Conservation (phyloP, 2,888 invertebrate species). For the Rhamphomyia laevipes region DNA sequence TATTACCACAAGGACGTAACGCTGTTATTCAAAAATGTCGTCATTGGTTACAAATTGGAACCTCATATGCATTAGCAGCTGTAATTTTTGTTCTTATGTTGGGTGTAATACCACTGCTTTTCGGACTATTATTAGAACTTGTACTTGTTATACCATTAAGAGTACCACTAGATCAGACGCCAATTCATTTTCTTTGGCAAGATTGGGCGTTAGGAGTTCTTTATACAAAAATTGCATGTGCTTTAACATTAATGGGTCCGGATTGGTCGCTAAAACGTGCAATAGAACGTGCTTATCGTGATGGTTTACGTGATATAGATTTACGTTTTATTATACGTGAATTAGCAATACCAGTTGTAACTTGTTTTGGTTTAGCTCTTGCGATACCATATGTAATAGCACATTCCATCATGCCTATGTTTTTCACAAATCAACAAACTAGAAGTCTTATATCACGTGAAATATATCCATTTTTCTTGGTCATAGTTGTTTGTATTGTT, state of each 20-base stretch:
- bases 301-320: slow-evolving; percentile 88
- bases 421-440: slow-evolving; percentile 49
- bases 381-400: slow-evolving; percentile 89
- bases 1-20: slow-evolving; percentile 80
- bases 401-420: slow-evolving; percentile 59
- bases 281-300: slow-evolving; percentile 86
- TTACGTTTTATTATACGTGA: slow-evolving; percentile 73
- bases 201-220: slow-evolving; percentile 98
- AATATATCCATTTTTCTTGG: slow-evolving; percentile 79
- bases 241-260: slow-evolving; percentile 94
- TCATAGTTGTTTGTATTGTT: slow-evolving; percentile 53
- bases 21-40: slow-evolving; percentile 59
- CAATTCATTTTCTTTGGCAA: slow-evolving; percentile 79
- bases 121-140: slow-evolving; percentile 84
- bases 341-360: slow-evolving; percentile 80
- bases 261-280: slow-evolving; percentile 88
- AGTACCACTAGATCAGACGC: slow-evolving; percentile 85
- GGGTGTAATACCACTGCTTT: slow-evolving; percentile 81
- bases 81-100: slow-evolving; percentile 56
- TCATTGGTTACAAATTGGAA: slow-evolving; percentile 61
- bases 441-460: slow-evolving; percentile 70
- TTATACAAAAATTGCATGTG: slow-evolving; percentile 95
- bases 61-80: slow-evolving; percentile 66
- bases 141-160: slow-evolving; percentile 85
- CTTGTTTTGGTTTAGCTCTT: slow-evolving; percentile 77